A percentile compares a stretch with the other conserved stretches of the same genome.
Conservation (phyloP, 2,888 invertebrate species). For the Lithophane leautieri region DNA sequence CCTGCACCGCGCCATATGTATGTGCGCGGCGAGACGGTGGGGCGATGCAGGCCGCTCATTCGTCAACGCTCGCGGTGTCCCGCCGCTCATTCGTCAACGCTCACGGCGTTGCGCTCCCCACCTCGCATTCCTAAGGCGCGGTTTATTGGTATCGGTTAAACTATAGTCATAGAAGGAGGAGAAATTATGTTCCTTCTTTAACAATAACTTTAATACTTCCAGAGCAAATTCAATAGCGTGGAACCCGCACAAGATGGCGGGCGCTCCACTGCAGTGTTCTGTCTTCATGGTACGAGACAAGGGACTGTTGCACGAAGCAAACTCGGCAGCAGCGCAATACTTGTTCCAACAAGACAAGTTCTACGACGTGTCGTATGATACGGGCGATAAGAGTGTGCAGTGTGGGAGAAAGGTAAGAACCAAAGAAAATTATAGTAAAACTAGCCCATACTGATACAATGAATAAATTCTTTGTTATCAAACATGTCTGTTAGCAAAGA, state of each 20-base stretch:
- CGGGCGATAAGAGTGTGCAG: constrained; percentile 96
- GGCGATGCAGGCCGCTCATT: too few relatives aligned
- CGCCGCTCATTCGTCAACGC: too few relatives aligned
- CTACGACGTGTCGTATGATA: constrained; percentile 94
- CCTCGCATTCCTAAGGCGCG: too few relatives aligned
- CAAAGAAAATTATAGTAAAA: neutral
- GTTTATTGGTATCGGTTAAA: too few relatives aligned
- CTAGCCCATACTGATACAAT: too few relatives aligned
- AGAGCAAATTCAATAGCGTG: constrained; percentile 95
- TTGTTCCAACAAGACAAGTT: constrained; percentile 96
- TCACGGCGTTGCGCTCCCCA: too few relatives aligned
- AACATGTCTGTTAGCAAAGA: too few relatives aligned
- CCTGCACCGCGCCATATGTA: too few relatives aligned
- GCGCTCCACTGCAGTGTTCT: constrained; percentile 95
- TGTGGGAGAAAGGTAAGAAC: constrained; percentile 95
- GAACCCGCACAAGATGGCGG: constrained; percentile 97
- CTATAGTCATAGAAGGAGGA: neutral
- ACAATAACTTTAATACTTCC: constrained; percentile 26
- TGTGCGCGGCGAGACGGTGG: too few relatives aligned
- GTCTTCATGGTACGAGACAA: constrained; percentile 92
- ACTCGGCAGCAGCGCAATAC: constrained; percentile 93
- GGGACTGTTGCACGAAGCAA: constrained; percentile 92
- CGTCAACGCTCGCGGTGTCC: too few relatives aligned
- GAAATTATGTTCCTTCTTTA: neutral
- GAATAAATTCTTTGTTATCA: too few relatives aligned